These are phyloP conservation scores for Centropus bengalensis DNA, from an alignment of 2,113 vertebrate species.

Conservation along the genomic window DNA sequence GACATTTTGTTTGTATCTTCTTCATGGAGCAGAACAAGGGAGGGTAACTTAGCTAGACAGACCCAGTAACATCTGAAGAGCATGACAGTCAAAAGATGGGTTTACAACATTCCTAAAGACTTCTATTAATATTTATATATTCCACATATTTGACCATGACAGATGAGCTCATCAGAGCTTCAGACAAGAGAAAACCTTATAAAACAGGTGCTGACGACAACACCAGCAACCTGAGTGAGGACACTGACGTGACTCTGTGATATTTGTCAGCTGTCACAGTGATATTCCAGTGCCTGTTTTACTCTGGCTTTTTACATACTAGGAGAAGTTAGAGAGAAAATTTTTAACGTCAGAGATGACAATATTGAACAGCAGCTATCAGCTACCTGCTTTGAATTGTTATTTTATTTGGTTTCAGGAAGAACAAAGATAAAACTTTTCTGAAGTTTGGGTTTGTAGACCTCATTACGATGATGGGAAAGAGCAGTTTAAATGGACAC, in stretches of 20 bases:
- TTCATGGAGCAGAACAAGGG: not conserved
- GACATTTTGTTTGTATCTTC: not conserved
- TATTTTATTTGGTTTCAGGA: not conserved
- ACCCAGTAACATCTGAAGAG: not conserved
- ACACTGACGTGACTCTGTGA: not conserved
- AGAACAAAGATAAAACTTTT: not conserved
- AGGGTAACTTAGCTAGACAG: not conserved
- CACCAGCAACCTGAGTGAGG: not conserved
- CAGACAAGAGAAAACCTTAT: not conserved
- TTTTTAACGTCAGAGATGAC: not conserved
- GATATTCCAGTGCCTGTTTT: not conserved
- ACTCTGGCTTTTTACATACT: not conserved
- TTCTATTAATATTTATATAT: not conserved
- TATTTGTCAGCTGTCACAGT: not conserved
- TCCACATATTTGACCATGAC: not conserved
- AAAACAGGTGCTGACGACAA: accelerated
- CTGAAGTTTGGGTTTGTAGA: not conserved
- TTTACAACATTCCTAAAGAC: not conserved
- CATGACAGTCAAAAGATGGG: not conserved
- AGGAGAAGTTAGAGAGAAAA: not conserved
- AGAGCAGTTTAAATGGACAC: not conserved
- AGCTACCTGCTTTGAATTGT: not conserved
- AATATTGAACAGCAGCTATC: not conserved
- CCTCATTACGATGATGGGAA: not conserved
- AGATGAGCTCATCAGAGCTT: not conserved